Percentiles rank a stretch among this genome's conserved stretches.
phyloP scores from a whole-genome alignment of 1,140 invertebrate genomes.

The Sycobia sp. region DNA sequence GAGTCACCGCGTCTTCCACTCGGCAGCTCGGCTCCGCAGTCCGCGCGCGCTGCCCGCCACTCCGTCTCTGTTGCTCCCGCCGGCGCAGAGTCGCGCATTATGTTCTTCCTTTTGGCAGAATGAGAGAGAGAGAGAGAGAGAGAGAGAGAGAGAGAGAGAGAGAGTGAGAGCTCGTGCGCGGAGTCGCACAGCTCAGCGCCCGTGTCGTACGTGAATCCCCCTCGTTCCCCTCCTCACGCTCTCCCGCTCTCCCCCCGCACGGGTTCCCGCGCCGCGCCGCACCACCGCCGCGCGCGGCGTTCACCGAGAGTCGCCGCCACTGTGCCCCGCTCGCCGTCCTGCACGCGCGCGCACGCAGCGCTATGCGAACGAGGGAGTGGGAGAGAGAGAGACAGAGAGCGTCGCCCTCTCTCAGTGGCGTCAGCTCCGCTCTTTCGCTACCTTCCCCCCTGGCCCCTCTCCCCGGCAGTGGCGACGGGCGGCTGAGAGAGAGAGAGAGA shows the following conservation, averaged over 20 bases:
- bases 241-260: not conserved
- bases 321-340: slow-evolving; percentile 24
- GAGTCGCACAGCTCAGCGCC: too few species aligned
- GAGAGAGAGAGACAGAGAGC: too few species aligned
- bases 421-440: too few species aligned
- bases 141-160: too few species aligned
- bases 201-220: not conserved
- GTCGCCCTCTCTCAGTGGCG: too few species aligned
- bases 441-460: too few species aligned
- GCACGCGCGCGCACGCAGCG: too few species aligned
- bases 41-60: slow-evolving; percentile 41
- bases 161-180: too few species aligned
- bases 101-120: too few species aligned
- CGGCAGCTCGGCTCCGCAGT: slow-evolving; percentile 43
- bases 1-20: too few species aligned
- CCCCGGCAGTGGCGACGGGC: slow-evolving; percentile 33
- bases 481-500: slow-evolving; percentile 29
- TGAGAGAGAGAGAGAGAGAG: too few species aligned
- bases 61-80: slow-evolving; percentile 20
- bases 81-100: slow-evolving; percentile 10
- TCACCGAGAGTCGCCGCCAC: not conserved
- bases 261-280: not conserved
- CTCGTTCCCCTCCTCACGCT: not conserved
- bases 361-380: too few species aligned
- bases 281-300: slow-evolving; percentile 3